A percentile compares a stretch with the other conserved stretches of the same genome.
Conservation (phyloP, 2,113 vertebrate genomes). For the Dicerorhinus sumatrensis region DNA sequence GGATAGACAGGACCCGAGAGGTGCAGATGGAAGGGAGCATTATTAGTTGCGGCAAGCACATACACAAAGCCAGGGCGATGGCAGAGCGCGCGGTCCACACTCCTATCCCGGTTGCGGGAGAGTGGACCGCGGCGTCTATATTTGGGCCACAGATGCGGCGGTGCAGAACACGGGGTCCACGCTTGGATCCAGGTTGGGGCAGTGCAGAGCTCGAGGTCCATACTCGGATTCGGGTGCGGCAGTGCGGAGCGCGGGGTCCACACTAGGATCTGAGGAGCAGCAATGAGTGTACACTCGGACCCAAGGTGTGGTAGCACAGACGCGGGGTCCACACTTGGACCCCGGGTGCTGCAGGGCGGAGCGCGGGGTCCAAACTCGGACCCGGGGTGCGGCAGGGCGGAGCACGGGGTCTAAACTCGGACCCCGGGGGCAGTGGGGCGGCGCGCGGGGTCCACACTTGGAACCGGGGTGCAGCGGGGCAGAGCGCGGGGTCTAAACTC, state of each 20-base stretch:
- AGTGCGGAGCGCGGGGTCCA: too few species aligned
- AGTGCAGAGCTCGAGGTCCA: too few species aligned
- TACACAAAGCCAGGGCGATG: accelerated
- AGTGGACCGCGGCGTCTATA: not conserved
- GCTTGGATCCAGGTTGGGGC: too few species aligned
- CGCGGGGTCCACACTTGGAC: not conserved
- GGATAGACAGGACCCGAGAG: not conserved
- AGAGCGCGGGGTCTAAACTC: too few species aligned
- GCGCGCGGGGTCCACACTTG: not conserved
- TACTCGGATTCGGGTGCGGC: too few species aligned
- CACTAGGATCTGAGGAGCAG: too few species aligned
- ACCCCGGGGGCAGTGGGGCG: too few species aligned
- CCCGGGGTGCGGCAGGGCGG: accelerated
- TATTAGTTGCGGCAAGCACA: accelerated
- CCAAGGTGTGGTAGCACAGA: too few species aligned
- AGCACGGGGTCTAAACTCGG: not conserved
- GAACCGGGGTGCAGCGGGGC: not conserved
- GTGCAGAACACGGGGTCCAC: not conserved
- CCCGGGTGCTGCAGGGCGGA: not conserved
- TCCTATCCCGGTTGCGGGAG: not conserved
- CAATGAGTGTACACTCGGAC: too few species aligned
- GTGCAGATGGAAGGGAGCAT: not conserved
- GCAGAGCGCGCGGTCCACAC: not conserved
- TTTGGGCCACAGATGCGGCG: not conserved
- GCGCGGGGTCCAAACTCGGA: not conserved